Percentiles rank a stretch among this genome's conserved stretches.
These are phyloP conservation scores for Myocastor coypus DNA, from an alignment of 2,113 vertebrate species.

Conservation along the genomic window DNA sequence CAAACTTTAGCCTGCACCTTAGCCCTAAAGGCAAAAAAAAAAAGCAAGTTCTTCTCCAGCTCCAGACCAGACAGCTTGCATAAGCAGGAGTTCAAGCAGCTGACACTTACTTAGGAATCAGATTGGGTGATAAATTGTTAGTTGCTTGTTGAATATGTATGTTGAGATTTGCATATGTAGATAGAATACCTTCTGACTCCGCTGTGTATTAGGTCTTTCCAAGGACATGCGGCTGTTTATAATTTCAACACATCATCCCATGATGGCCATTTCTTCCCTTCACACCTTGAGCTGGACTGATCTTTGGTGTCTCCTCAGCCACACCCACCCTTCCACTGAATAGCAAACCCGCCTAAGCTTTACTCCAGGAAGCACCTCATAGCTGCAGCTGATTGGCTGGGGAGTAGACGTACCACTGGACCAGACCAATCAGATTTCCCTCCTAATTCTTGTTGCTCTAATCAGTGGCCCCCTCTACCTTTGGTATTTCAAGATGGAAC, in stretches of 20 bases:
- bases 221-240: neutral
- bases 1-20: neutral
- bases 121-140: neutral
- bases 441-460: neutral
- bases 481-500: neutral
- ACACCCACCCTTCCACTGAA: neutral
- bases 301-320: neutral
- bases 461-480: neutral
- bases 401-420: neutral
- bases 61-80: neutral
- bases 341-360: neutral
- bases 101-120: neutral
- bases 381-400: neutral
- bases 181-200: neutral
- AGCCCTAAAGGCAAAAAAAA: neutral
- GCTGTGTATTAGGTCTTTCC: neutral
- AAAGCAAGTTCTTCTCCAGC: neutral
- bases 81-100: neutral
- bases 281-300: neutral
- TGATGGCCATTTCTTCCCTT: neutral
- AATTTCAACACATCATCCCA: neutral
- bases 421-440: neutral
- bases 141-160: neutral
- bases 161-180: neutral
- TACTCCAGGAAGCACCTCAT: neutral